These are phyloP conservation scores for Lepidochrysops patricia DNA, from an alignment of 2,888 invertebrate species.

Conservation along the genomic window DNA sequence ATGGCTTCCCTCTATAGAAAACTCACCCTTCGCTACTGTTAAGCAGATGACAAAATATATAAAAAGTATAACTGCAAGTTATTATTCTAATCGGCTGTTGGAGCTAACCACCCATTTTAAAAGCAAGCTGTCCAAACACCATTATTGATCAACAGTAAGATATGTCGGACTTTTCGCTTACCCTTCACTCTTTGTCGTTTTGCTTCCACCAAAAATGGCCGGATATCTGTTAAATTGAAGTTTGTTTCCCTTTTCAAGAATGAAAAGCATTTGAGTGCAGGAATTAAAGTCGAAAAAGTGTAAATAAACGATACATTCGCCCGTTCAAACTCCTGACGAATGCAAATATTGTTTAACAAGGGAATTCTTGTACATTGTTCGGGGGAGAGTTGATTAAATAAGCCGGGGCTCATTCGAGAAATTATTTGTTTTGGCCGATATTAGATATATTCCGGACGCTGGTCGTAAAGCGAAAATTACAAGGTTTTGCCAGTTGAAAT, in stretches of 20 bases:
- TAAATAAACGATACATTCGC: constrained; percentile 57
- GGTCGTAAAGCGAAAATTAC: background rate
- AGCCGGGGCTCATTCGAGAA: constrained; percentile 62
- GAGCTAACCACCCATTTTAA: background rate
- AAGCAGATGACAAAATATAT: too few species aligned
- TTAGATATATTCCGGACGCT: constrained; percentile 49
- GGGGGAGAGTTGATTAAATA: constrained; percentile 71
- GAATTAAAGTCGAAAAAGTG: constrained; percentile 49
- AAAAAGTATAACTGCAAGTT: too few species aligned
- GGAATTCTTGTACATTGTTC: constrained; percentile 68
- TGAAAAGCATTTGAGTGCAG: constrained; percentile 35
- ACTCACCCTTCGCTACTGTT: too few species aligned
- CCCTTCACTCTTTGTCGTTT: background rate
- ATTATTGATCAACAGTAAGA: background rate
- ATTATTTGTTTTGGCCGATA: constrained; percentile 64
- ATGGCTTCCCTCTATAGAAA: too few species aligned
- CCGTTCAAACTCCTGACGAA: constrained; percentile 66
- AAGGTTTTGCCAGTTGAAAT: background rate
- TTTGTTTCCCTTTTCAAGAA: constrained; percentile 6
- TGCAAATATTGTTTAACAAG: constrained; percentile 69
- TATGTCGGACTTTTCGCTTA: background rate
- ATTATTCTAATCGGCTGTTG: too few species aligned
- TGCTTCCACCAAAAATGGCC: background rate
- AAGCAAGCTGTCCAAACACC: background rate
- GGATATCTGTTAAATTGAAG: background rate